Evolutionary conservation across 2,888 invertebrate species (phyloP).

Genomic region (Aproaerema taeniolella): DNA sequence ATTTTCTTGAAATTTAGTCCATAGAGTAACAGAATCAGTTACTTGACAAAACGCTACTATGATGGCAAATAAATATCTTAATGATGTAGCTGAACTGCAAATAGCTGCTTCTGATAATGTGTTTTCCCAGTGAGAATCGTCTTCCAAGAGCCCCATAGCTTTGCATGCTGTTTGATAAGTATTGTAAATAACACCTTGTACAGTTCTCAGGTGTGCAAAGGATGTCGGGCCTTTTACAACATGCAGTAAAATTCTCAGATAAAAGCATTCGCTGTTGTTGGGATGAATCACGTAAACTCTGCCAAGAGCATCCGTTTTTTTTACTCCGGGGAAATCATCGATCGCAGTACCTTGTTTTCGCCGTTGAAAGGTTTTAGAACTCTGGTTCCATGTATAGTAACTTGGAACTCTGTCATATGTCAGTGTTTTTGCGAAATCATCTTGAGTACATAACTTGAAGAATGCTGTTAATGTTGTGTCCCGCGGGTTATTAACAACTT

Average conservation of each 20-base stretch:
- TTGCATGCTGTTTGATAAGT: slow-evolving; percentile 22
- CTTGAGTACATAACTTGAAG: slow-evolving; percentile 6
- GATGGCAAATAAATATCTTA: neutral
- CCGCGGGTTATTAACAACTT: neutral
- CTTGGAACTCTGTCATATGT: too few species aligned
- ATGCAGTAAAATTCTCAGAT: slow-evolving; percentile 10
- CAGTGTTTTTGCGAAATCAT: slow-evolving; percentile 7
- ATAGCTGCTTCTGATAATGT: slow-evolving; percentile 20
- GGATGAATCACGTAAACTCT: slow-evolving; percentile 18
- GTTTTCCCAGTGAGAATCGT: slow-evolving; percentile 19
- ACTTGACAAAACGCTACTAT: neutral
- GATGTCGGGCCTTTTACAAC: slow-evolving; percentile 16
- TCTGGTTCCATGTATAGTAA: too few species aligned
- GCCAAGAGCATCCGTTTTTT: too few species aligned
- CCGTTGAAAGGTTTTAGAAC: too few species aligned
- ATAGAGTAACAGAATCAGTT: neutral
- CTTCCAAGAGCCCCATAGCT: slow-evolving; percentile 10
- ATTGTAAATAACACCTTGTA: slow-evolving; percentile 8
- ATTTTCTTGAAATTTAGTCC: neutral
- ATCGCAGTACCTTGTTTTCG: too few species aligned
- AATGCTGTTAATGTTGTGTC: slow-evolving; percentile 7
- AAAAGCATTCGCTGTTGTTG: slow-evolving; percentile 13
- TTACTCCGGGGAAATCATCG: too few species aligned
- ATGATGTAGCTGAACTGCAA: neutral
- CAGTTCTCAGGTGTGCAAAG: slow-evolving; percentile 10